Evolutionary conservation across 2,797 vertebrate genomes (phyloP).

Genomic region (Lepilemur septentrionalis): DNA sequence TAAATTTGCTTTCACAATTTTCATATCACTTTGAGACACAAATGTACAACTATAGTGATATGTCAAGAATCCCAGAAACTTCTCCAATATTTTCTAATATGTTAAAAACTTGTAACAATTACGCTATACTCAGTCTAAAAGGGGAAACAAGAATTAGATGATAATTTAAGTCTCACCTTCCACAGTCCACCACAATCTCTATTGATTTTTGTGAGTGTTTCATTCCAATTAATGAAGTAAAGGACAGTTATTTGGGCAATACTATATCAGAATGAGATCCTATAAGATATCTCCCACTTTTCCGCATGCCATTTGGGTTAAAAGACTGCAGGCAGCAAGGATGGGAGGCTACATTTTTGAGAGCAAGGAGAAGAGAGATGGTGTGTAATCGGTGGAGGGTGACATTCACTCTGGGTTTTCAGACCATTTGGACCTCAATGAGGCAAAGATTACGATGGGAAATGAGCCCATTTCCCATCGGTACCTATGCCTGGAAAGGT

Average conservation of each 20-base stretch:
- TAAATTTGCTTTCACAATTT: background rate
- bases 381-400: background rate
- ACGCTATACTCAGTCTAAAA: background rate
- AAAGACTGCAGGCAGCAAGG: background rate
- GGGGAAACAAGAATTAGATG: background rate
- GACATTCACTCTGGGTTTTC: background rate
- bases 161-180: background rate
- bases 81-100: background rate
- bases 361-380: background rate
- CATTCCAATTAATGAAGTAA: background rate
- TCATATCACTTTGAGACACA: background rate
- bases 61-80: background rate
- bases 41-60: background rate
- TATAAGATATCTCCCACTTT: background rate
- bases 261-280: background rate
- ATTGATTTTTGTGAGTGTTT: background rate
- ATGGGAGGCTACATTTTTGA: background rate
- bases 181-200: background rate
- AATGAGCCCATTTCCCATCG: background rate
- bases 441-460: background rate
- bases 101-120: background rate
- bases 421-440: background rate
- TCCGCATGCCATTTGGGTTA: background rate
- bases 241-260: background rate
- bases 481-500: background rate